Conservation (phyloP, 2,113 vertebrate species). For the Sterrhoptilus dennistouni region DNA sequence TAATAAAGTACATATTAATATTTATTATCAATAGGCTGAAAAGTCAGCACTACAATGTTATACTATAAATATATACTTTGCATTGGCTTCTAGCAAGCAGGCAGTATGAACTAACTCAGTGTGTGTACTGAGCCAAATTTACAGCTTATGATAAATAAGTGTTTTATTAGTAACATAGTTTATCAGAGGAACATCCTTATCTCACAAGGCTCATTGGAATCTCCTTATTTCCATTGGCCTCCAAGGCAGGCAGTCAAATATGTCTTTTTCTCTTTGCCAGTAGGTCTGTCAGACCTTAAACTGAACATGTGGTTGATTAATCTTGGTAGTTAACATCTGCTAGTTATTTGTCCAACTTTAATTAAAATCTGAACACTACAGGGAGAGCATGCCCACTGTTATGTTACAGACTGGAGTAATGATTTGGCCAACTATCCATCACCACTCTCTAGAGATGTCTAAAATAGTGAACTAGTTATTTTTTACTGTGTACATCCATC, state of each 20-base stretch:
- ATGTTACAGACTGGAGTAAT: rapidly evolving
- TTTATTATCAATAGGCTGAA: neutral
- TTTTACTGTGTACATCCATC: neutral
- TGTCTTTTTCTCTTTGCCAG: neutral
- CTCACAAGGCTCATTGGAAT: neutral
- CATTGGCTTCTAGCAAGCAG: neutral
- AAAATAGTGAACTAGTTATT: neutral
- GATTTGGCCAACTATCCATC: neutral
- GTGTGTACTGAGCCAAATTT: neutral
- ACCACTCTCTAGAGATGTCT: neutral
- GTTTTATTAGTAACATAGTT: neutral
- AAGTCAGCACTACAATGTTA: neutral
- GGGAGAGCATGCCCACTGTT: neutral
- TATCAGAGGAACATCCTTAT: neutral
- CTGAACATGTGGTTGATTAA: neutral
- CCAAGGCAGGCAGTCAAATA: neutral
- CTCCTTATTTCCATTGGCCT: neutral
- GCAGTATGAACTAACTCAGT: neutral
- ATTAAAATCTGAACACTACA: neutral
- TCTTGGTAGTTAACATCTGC: neutral
- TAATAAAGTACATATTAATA: neutral
- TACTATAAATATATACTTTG: neutral
- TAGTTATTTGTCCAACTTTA: neutral
- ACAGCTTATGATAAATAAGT: neutral
- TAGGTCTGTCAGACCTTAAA: neutral